phyloP scores from a whole-genome alignment of 2,888 invertebrate species.

The Apamea anceps region DNA sequence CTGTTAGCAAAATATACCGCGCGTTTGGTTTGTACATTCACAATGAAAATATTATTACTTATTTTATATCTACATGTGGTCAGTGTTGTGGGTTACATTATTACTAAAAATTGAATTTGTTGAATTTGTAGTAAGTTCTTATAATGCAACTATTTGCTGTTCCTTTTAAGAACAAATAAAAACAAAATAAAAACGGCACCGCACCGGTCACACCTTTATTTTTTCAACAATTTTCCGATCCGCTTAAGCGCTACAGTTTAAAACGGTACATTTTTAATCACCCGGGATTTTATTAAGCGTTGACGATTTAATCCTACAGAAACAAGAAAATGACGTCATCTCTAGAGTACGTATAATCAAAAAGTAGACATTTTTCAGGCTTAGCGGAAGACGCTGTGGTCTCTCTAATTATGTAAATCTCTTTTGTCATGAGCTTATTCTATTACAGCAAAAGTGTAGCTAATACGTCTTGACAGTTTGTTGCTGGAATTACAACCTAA shows the following conservation, averaged over 20 bases:
- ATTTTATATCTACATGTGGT: neutral
- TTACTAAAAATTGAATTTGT: neutral
- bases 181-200: neutral
- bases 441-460: conserved; percentile 68
- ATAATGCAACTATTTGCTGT: neutral
- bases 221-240: conserved; percentile 11
- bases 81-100: neutral
- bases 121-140: neutral
- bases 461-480: conserved; percentile 55
- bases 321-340: conserved; percentile 34
- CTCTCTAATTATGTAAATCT: conserved; percentile 75
- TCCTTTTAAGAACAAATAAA: neutral
- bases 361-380: conserved; percentile 54
- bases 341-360: conserved; percentile 53
- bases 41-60: neutral
- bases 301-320: conserved; percentile 37
- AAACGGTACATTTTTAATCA: conserved; percentile 46
- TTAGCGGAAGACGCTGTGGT: conserved; percentile 66
- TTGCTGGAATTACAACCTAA: conserved; percentile 48
- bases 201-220: neutral
- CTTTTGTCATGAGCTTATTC: conserved; percentile 72
- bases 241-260: conserved; percentile 26
- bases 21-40: neutral
- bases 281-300: conserved; percentile 28
- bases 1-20: neutral